Evolutionary conservation across 2,113 vertebrate species (phyloP).

Genomic region (Geococcyx californianus): DNA sequence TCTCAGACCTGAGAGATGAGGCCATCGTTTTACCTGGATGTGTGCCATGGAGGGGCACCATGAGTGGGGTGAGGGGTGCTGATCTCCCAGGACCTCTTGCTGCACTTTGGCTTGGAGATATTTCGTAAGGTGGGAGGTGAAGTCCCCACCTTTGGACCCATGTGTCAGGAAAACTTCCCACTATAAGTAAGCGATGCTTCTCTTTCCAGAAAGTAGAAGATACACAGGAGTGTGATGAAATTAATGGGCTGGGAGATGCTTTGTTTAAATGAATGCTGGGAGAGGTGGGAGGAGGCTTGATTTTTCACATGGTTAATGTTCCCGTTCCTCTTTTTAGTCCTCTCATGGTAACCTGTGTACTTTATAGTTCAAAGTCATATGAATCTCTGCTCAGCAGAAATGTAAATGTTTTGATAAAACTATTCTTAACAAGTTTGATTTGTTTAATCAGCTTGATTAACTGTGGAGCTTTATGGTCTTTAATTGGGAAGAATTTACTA

Average conservation of each 20-base stretch:
- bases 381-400: constrained; percentile 65
- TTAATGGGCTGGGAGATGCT: neutral
- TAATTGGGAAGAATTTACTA: constrained; percentile 5
- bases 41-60: neutral
- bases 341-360: constrained; percentile 54
- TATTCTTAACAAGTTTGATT: constrained; percentile 49
- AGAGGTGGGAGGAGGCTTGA: neutral
- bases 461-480: constrained; percentile 5
- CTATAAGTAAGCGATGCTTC: neutral
- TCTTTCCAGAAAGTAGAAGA: neutral
- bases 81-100: neutral
- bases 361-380: constrained; percentile 45
- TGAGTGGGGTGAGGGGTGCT: neutral
- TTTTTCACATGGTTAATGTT: constrained; percentile 33
- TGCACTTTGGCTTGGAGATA: neutral
- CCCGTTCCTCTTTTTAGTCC: constrained; percentile 1
- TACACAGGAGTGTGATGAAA: neutral
- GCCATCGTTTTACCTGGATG: neutral
- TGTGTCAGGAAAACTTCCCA: neutral
- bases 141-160: neutral
- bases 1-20: neutral
- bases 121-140: neutral
- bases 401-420: constrained; percentile 73
- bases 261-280: constrained; percentile 1
- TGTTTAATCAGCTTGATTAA: constrained; percentile 49